phyloP scores from a whole-genome alignment of 2,797 vertebrate species.

The Tangara arthus region DNA sequence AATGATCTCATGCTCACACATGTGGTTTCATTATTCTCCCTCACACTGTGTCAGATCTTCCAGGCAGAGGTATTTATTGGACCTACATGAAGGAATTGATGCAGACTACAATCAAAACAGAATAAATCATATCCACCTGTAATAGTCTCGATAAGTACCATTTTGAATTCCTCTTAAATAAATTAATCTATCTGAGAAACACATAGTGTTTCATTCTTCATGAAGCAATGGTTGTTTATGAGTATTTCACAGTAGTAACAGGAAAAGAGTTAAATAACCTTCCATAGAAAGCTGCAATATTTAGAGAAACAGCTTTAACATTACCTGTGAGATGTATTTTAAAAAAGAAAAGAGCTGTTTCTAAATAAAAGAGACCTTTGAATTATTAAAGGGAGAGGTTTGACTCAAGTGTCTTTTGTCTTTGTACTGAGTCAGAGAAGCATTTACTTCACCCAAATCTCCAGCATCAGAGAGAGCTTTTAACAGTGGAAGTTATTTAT shows the following conservation, averaged over 20 bases:
- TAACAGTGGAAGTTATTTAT: not conserved
- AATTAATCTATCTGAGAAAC: not conserved
- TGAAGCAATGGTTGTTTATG: not conserved
- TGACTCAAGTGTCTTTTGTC: not conserved
- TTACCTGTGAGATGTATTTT: not conserved
- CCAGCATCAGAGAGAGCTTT: not conserved
- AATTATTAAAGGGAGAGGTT: slow-evolving; percentile 2
- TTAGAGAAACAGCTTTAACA: not conserved
- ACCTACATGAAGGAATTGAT: not conserved
- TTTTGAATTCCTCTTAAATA: not conserved
- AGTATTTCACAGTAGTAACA: not conserved
- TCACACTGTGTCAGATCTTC: not conserved
- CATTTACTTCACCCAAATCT: not conserved
- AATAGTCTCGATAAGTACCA: not conserved
- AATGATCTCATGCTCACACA: not conserved
- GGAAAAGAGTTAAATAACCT: not conserved
- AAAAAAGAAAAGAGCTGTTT: not conserved
- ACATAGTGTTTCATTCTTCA: not conserved
- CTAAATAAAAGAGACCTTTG: slow-evolving; percentile 3
- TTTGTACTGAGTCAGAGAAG: not conserved
- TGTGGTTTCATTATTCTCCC: not conserved
- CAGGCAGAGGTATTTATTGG: not conserved
- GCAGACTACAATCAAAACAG: not conserved
- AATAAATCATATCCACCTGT: not conserved
- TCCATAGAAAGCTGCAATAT: not conserved